Conservation (phyloP, 2,797 vertebrate species). For the Ptychadena robeensis region DNA sequence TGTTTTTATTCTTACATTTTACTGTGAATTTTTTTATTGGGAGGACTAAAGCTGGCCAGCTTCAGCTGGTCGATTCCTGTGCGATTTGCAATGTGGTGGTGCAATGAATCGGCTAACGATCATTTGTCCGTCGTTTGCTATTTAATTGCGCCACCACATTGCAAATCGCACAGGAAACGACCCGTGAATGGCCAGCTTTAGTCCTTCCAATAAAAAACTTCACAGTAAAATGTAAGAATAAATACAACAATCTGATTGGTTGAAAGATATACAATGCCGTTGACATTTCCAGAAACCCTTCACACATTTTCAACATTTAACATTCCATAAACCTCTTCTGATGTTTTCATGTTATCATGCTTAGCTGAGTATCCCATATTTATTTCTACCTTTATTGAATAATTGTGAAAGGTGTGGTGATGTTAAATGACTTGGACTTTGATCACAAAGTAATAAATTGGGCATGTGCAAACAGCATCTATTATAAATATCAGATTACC, state of each 20-base stretch:
- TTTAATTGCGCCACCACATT: no score
- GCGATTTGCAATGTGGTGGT: no score
- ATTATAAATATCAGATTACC: constrained; percentile 39
- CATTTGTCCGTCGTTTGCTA: no score
- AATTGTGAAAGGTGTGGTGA: constrained; percentile 15
- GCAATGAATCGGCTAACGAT: no score
- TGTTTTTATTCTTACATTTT: no score
- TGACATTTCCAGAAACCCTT: no score
- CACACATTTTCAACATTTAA: not conserved
- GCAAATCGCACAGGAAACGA: no score
- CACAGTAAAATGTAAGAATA: not conserved
- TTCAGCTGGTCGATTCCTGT: no score
- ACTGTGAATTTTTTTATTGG: no score
- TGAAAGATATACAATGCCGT: not conserved
- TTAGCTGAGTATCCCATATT: not conserved
- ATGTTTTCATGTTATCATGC: not conserved
- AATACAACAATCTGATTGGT: not conserved
- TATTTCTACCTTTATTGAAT: constrained; percentile 35
- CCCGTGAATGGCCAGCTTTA: no score
- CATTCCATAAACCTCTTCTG: not conserved
- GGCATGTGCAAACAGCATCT: constrained; percentile 14
- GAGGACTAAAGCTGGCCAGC: no score
- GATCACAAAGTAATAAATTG: constrained; percentile 20
- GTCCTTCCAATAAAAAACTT: not conserved
- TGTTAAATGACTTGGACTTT: constrained; percentile 39